Conservation (phyloP, 2,888 invertebrate genomes). For the Eutolmus rufibarbis region DNA sequence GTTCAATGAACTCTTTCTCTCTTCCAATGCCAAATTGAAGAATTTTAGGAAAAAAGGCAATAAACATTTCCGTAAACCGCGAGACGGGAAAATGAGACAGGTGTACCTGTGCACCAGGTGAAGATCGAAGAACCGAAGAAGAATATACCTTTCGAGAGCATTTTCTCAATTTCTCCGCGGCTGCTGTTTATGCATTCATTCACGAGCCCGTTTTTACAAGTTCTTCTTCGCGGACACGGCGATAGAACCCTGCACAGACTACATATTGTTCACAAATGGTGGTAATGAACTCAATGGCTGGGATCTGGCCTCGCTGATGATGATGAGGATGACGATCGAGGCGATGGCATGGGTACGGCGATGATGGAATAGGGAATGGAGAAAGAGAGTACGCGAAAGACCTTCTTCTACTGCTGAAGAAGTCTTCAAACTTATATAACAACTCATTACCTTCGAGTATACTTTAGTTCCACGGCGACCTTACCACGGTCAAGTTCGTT, state of each 20-base stretch:
- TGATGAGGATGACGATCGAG: constrained; percentile 42
- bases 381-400: constrained; percentile 43
- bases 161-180: constrained; percentile 40
- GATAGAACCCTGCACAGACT: constrained; percentile 5
- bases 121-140: constrained; percentile 10
- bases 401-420: constrained; percentile 50
- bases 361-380: constrained; percentile 49
- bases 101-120: constrained; percentile 30
- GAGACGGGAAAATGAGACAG: constrained; percentile 42
- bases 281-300: constrained; percentile 47
- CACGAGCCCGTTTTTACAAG: constrained; percentile 28
- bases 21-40: constrained; percentile 29
- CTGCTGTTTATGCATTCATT: constrained; percentile 27
- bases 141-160: constrained; percentile 23
- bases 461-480: constrained; percentile 63
- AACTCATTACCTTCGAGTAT: constrained; percentile 61
- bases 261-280: constrained; percentile 46
- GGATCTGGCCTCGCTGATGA: constrained; percentile 28
- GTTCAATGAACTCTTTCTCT: constrained; percentile 47
- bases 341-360: constrained; percentile 42
- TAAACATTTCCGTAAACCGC: constrained; percentile 32
- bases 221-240: neutral
- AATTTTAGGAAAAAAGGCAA: constrained; percentile 26
- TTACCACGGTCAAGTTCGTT: constrained; percentile 62
- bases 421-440: constrained; percentile 63